Conservation (phyloP, 2,888 invertebrate species). For the Agapostemon virescens region DNA sequence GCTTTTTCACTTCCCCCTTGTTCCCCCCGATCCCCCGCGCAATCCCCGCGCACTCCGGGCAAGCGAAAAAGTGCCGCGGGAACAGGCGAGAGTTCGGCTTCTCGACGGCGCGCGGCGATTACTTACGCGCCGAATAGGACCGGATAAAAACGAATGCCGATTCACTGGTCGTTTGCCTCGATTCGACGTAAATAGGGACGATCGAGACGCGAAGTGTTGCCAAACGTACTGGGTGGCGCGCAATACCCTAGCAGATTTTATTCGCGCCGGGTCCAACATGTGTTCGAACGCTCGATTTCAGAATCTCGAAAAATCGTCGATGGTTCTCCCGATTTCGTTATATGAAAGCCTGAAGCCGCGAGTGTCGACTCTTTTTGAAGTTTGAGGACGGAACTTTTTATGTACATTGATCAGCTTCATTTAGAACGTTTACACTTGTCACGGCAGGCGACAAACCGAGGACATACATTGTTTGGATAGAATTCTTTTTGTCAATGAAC, state of each 20-base stretch:
- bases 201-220: constrained; percentile 15
- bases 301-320: not conserved
- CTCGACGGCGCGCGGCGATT: constrained; percentile 43
- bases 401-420: not conserved
- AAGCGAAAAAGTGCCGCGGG: constrained; percentile 41
- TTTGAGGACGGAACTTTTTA: not conserved
- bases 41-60: not conserved
- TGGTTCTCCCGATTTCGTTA: not conserved
- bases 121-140: constrained; percentile 40
- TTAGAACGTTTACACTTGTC: not conserved
- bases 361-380: not conserved
- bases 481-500: too few species aligned
- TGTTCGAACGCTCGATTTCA: not conserved
- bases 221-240: not conserved
- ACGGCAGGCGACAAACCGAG: not conserved
- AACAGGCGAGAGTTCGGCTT: constrained; percentile 42
- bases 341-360: not conserved
- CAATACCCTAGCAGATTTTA: not conserved
- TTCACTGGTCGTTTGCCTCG: constrained; percentile 13
- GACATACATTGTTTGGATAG: too few species aligned
- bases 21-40: not conserved
- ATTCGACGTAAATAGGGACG: constrained; percentile 35
- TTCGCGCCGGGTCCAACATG: not conserved
- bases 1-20: not conserved
- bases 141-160: constrained; percentile 39